These are phyloP conservation scores for Heterodera schachtii DNA, from an alignment of 1,140 invertebrate species.

Conservation along the genomic window DNA sequence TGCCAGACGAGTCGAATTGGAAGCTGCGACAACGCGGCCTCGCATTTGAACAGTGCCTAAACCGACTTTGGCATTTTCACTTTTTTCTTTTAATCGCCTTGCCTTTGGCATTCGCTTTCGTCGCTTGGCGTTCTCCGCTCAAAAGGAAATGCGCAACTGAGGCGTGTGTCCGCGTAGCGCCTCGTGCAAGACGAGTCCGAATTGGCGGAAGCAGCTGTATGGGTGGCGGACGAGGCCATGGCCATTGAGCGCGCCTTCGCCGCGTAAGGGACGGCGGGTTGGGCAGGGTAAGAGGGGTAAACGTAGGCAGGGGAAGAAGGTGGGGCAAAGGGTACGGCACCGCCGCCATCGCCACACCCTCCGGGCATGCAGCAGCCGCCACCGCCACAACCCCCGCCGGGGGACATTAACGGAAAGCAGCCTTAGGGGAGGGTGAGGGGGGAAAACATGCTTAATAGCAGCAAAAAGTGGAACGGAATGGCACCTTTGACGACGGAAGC, in stretches of 20 bases:
- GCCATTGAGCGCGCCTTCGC: constrained; percentile 28
- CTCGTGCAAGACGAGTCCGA: constrained; percentile 30
- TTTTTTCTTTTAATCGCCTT: constrained; percentile 3
- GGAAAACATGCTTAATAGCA: no score
- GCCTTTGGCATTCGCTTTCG: constrained; percentile 44
- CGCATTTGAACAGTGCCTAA: constrained; percentile 14
- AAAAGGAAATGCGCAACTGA: constrained; percentile 44
- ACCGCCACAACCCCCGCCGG: not conserved
- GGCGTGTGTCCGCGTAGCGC: constrained; percentile 34
- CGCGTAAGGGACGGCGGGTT: constrained; percentile 7
- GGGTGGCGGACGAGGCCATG: not conserved
- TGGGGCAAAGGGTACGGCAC: not conserved
- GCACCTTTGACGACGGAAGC: not conserved
- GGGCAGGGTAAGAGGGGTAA: not conserved
- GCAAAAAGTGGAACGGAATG: not conserved
- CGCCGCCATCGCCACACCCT: not conserved
- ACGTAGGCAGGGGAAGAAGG: constrained; percentile 2
- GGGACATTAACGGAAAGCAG: constrained; percentile 7
- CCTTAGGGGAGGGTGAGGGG: not conserved
- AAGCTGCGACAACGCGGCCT: constrained; percentile 29
- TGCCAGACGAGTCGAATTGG: constrained; percentile 30
- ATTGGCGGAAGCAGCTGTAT: not conserved
- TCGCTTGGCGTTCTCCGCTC: constrained; percentile 40
- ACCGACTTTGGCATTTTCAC: not conserved
- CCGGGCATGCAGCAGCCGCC: no score